These are phyloP conservation scores for Steatocranus sp. DNA, from an alignment of 2,797 vertebrate species.

Conservation along the genomic window DNA sequence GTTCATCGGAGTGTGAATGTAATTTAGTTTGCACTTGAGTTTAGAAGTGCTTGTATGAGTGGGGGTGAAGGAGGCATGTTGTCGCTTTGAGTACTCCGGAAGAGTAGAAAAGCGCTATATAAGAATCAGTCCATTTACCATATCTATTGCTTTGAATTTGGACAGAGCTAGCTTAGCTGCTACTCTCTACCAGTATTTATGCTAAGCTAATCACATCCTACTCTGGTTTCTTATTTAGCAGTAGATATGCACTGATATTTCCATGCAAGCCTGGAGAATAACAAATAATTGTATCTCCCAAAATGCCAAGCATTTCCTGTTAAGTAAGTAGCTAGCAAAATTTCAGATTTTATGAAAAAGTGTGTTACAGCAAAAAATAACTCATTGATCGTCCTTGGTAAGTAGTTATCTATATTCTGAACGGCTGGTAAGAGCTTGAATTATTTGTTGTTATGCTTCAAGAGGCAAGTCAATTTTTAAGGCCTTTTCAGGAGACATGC, in stretches of 20 bases:
- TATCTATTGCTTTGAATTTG: neutral
- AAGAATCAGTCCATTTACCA: too few species aligned
- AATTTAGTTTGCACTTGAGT: too few species aligned
- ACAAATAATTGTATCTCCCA: neutral
- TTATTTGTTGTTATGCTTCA: conserved; percentile 18
- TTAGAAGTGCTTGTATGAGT: too few species aligned
- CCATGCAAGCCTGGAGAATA: neutral
- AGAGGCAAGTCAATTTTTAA: conserved; percentile 12
- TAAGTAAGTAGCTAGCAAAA: neutral
- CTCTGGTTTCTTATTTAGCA: neutral
- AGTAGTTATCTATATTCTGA: conserved; percentile 6
- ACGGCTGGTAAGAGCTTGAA: conserved; percentile 13
- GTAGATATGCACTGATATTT: neutral
- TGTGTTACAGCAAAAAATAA: neutral
- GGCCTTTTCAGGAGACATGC: neutral
- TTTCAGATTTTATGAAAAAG: neutral
- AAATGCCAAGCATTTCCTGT: neutral
- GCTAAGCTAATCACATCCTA: neutral
- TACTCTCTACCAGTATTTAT: neutral
- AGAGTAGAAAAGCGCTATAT: too few species aligned
- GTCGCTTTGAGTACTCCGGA: too few species aligned
- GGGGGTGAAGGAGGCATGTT: too few species aligned
- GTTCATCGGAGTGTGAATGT: too few species aligned
- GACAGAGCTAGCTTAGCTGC: neutral
- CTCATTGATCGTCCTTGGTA: conserved; percentile 6